Conservation (phyloP, 2,888 invertebrate genomes). For the Spisula subtruncata region DNA sequence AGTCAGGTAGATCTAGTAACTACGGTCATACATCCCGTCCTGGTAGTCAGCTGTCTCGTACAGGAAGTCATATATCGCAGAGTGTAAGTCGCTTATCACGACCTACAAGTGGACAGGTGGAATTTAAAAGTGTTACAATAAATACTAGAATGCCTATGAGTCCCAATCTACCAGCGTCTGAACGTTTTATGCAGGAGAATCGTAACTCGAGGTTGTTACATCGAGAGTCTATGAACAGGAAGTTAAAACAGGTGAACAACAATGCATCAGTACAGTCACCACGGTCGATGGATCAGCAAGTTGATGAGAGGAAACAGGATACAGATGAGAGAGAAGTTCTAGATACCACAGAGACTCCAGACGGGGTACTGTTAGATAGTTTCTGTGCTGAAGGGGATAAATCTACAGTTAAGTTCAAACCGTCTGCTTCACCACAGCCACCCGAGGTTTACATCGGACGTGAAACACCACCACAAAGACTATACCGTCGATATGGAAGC, state of each 20-base stretch:
- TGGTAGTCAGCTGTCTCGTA: conserved; percentile 64
- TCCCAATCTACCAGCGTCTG: conserved; percentile 72
- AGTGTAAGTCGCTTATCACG: conserved; percentile 62
- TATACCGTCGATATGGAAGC: conserved; percentile 66
- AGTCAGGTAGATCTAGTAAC: conserved; percentile 66
- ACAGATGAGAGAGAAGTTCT: conserved; percentile 49
- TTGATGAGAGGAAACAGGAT: conserved; percentile 46
- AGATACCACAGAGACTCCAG: conserved; percentile 37
- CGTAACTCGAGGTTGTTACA: conserved; percentile 71
- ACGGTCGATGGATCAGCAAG: neutral
- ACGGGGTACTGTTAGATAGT: conserved; percentile 69
- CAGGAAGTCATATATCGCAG: conserved; percentile 67
- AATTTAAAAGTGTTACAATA: conserved; percentile 30
- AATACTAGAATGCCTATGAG: conserved; percentile 64
- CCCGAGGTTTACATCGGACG: conserved; percentile 50
- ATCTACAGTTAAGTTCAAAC: conserved; percentile 58
- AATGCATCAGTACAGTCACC: conserved; percentile 35
- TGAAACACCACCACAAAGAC: conserved; percentile 67
- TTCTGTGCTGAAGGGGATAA: conserved; percentile 71
- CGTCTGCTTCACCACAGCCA: conserved; percentile 33
- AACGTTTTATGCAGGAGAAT: conserved; percentile 69
- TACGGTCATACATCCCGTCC: conserved; percentile 66
- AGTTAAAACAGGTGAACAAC: conserved; percentile 60
- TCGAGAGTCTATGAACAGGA: conserved; percentile 71
- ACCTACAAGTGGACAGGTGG: conserved; percentile 63